Base-by-base conservation (phyloP, 2,888 invertebrate species). In the Mythimna albipuncta region DNA sequence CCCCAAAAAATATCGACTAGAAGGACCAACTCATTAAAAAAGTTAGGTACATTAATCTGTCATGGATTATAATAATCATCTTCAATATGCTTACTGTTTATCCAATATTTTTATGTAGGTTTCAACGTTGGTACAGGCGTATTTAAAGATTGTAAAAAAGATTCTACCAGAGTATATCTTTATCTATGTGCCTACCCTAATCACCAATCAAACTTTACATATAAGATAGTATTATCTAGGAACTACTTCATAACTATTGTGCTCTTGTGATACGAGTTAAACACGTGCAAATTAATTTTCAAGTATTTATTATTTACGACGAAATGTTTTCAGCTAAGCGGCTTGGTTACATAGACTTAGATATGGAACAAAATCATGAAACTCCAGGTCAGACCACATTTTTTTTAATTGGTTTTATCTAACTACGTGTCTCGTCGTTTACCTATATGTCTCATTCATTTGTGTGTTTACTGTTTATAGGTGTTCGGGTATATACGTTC, bases 401-500 rank as follows among this genome's bases (percentile, higher is more conserved):
- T 77, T 58, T 65, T 52, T 35, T 77, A 66, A 21, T 66, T 63
- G 71, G 69, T 69, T 47, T 59, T 62, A 6, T 19, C 62, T 72
- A 62, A 72, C 75, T 72, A 61, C 54, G 73, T 82, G 64, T 70
- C 0, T 66, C 26, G 32, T 64, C 13, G 13, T 55, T 69, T n/a
- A 35, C 16, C 9, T 67, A 54, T 10, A 69, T 79, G 52, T 77
- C 61, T 83, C 64, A 84, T 80, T 63, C 35, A 64, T 84, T 78
- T 86, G 55, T 89, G 75, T 90, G 77, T 88, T 90, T 91, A 84
- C 93, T 90, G 79, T 88, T 90, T 91, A 82, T 94, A 95, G 94
- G 92, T 93, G 92, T 86, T 88, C 94, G 94, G 90, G 93, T 94
- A 21, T 94, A 94, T 91, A 91, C 91, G 69, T 94, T 94, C 85